phyloP scores from a whole-genome alignment of 2,113 vertebrate species.

The Hydrolagus affinis region DNA sequence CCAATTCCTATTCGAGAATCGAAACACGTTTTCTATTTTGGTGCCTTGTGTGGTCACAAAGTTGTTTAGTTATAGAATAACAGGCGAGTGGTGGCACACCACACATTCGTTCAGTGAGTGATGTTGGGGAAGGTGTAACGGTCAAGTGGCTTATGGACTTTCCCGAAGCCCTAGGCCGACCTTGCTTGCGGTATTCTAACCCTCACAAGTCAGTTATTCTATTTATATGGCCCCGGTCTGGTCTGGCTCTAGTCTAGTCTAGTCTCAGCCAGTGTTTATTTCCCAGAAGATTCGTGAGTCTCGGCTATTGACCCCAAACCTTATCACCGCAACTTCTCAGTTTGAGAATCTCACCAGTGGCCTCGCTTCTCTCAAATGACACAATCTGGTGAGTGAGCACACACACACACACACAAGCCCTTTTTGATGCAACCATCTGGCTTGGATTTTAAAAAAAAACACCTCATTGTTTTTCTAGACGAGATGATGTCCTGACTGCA shows the following conservation, averaged over 20 bases:
- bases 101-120: conserved; percentile 18
- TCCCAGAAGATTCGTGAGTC: not conserved
- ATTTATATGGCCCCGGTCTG: not conserved
- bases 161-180: conserved; percentile 23
- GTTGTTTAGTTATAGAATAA: conserved; percentile 27
- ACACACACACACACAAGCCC: too few relatives aligned
- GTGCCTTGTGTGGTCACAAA: conserved; percentile 5
- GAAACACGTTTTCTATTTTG: conserved; percentile 10
- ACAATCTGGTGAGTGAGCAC: not conserved
- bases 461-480: not conserved
- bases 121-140: not conserved
- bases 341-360: conserved; percentile 8
- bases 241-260: not conserved
- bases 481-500: not conserved
- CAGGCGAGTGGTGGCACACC: conserved; percentile 25
- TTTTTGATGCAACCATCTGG: not conserved
- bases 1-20: not conserved
- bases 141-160: conserved; percentile 17
- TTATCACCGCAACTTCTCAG: not conserved
- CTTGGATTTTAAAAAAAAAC: not conserved
- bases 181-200: conserved; percentile 15
- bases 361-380: too few relatives aligned
- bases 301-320: not conserved
- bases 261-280: not conserved
- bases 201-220: conserved; percentile 30